Evolutionary conservation across 2,113 vertebrate species (phyloP), one percentile per base, ranked within the genome.

Genomic region (Cebidichthys violaceus): DNA sequence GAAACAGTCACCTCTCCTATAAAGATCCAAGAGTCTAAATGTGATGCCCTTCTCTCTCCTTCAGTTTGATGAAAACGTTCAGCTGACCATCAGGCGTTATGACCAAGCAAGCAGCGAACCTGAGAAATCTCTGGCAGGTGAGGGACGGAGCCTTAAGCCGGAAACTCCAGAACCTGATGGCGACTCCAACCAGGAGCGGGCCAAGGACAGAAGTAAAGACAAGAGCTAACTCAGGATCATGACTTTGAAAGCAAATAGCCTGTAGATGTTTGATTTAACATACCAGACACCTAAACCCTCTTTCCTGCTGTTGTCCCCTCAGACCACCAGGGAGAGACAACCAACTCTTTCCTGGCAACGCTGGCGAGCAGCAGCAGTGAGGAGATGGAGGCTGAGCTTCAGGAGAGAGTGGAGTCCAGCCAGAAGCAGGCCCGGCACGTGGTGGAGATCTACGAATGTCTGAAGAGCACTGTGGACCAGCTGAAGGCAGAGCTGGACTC

Each of bases 331-430:
- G 94, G 95, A 52, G 98, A 99, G 86, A 94, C 94, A 0, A 90
- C 95, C 2, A 96, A 96, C 87, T 99, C 97, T 71, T 99, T 99
- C 92, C 92, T 99, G 78, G 98, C 97, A 39, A 99, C 96, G 1
- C 89, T 99, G 91, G 98, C 98, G 27, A 99, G 98, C 91, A 99
- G 97, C 93, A 98, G 94, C 90, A 98, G 96, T 60, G 98, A 99
- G 73, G 98, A 99, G 93, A 99, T 99, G 94, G 97, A 99, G 55
- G 96, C 96, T 10, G 97, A 98, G 92, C 93, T 99, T 41, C 96
- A 98, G 92, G 98, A 98, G 81, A 95, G 96, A 2, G 96, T 99
- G 68, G 97, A 98, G 88, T 97, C 96, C 9, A 99, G 98, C 65
- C 94, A 95, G 27, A 96, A 96, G 79, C 97, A 97, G 47, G 96